Conservation (phyloP, 2,888 invertebrate species). For the Erebia epiphron region DNA sequence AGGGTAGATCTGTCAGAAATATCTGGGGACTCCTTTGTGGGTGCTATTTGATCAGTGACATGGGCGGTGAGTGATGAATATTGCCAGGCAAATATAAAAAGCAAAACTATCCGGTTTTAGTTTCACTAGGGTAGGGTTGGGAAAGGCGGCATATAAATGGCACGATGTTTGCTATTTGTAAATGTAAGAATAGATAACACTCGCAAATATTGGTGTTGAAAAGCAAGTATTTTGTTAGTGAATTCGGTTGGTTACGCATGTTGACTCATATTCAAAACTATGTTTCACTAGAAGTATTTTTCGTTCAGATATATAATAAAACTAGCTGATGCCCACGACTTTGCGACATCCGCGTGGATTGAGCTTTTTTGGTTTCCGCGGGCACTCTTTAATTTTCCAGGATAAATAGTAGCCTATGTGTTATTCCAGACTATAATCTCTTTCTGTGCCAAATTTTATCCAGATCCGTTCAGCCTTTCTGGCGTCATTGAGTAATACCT, state of each 20-base stretch:
- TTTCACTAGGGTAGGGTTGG: constrained; percentile 71
- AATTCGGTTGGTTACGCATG: constrained; percentile 2
- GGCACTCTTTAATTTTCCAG: too few species aligned
- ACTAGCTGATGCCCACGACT: too few species aligned
- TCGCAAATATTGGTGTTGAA: constrained; percentile 24
- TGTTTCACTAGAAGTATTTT: constrained; percentile 1
- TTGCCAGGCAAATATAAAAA: constrained; percentile 81
- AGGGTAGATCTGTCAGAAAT: constrained; percentile 74
- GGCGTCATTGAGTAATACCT: too few species aligned
- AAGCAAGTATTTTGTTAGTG: constrained; percentile 9
- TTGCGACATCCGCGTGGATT: too few species aligned
- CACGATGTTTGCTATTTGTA: constrained; percentile 31
- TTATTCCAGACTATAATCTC: too few species aligned
- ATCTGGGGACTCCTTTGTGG: constrained; percentile 79
- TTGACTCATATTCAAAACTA: background rate
- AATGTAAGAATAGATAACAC: constrained; percentile 25
- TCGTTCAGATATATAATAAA: background rate
- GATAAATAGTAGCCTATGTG: too few species aligned
- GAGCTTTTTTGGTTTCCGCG: too few species aligned
- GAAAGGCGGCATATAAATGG: constrained; percentile 40
- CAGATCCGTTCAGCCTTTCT: too few species aligned
- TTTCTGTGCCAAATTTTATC: too few species aligned
- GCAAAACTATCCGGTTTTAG: constrained; percentile 80
- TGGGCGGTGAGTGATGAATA: constrained; percentile 81
- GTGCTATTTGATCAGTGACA: constrained; percentile 81